Conservation (phyloP, 2,797 vertebrate genomes). For the Acanthurus tractus region DNA sequence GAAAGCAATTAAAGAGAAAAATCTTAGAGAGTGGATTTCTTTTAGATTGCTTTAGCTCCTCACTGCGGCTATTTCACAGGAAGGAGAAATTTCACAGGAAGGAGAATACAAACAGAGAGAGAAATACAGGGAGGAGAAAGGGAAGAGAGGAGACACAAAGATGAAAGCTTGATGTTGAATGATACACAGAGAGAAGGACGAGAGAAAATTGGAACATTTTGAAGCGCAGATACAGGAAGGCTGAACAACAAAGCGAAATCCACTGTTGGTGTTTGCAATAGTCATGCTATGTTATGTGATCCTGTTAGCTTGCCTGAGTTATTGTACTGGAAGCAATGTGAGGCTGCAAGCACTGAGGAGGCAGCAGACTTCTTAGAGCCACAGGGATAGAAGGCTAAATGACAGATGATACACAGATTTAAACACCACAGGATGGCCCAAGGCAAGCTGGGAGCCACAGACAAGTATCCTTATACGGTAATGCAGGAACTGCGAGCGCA, state of each 20-base stretch:
- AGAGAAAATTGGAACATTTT: constrained; percentile 37
- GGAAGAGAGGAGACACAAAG: constrained; percentile 5
- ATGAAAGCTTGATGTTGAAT: constrained; percentile 29
- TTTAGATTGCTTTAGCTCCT: not conserved
- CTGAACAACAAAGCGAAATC: constrained; percentile 61
- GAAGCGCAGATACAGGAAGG: constrained; percentile 39
- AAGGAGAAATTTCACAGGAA: not conserved
- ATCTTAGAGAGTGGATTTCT: not conserved
- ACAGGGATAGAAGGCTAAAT: constrained; percentile 66
- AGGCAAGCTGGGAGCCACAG: constrained; percentile 72
- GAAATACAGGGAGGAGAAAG: not conserved
- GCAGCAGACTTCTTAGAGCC: constrained; percentile 58
- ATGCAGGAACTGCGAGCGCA: constrained; percentile 50
- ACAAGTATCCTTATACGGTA: constrained; percentile 52
- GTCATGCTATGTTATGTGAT: constrained; percentile 71
- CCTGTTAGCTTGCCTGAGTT: constrained; percentile 68
- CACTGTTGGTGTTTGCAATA: constrained; percentile 55
- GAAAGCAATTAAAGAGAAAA: not conserved
- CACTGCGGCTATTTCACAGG: not conserved
- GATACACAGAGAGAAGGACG: constrained; percentile 15
- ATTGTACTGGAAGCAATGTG: constrained; percentile 64
- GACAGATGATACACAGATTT: constrained; percentile 78
- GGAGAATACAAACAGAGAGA: not conserved
- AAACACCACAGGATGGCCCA: constrained; percentile 72
- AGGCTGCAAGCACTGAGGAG: constrained; percentile 43